These are phyloP conservation scores for Lamprotornis superbus DNA, from an alignment of 2,113 vertebrate species.

Conservation along the genomic window DNA sequence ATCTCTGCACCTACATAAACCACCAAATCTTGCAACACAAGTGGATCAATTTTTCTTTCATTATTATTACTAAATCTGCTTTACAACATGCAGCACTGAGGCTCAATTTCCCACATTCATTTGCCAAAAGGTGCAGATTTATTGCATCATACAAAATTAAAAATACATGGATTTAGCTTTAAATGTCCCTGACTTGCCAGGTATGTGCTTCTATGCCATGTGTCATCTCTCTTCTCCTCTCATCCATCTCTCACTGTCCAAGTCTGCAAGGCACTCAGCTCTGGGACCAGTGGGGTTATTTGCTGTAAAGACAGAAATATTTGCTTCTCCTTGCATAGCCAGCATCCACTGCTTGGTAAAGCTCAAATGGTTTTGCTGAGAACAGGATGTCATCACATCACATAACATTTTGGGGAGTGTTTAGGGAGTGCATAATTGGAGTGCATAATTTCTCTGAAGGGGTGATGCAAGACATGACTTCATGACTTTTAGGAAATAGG, in stretches of 20 bases:
- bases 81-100: not conserved
- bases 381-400: not conserved
- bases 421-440: not conserved
- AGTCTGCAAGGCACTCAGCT: not conserved
- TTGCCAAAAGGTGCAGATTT: not conserved
- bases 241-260: not conserved
- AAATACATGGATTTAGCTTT: not conserved
- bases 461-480: not conserved
- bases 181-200: not conserved
- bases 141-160: not conserved
- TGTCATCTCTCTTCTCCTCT: not conserved
- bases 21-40: not conserved
- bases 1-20: not conserved
- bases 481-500: not conserved
- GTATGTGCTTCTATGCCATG: not conserved
- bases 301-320: not conserved
- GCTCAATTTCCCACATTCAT: not conserved
- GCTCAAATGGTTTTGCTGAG: not conserved
- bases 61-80: constrained; percentile 3
- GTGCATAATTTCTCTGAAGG: not conserved
- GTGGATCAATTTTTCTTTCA: constrained; percentile 29
- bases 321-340: not conserved
- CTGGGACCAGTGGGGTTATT: too few species aligned
- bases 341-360: not conserved
- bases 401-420: not conserved